phyloP scores from a whole-genome alignment of 2,113 vertebrate genomes.

The Azemiops feae region DNA sequence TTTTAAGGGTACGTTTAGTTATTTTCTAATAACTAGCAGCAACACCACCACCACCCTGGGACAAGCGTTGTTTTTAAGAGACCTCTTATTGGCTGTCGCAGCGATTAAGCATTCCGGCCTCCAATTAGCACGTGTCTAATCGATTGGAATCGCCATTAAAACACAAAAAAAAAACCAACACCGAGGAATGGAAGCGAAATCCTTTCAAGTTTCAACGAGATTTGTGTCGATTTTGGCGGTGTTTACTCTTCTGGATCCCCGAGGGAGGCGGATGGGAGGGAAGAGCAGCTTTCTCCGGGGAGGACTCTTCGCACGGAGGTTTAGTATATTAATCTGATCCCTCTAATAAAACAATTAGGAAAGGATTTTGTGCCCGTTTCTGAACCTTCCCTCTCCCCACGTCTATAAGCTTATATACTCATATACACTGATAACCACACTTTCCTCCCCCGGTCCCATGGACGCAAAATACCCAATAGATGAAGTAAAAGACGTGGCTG shows the following conservation, averaged over 20 bases:
- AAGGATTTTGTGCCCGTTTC: slow-evolving; percentile 12
- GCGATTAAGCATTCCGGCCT: slow-evolving; percentile 7
- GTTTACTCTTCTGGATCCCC: not conserved
- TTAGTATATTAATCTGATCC: slow-evolving; percentile 30
- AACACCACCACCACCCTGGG: not conserved
- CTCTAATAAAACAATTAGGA: slow-evolving; percentile 31
- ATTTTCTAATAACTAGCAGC: not conserved
- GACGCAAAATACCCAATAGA: not conserved
- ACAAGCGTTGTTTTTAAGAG: not conserved
- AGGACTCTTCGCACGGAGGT: slow-evolving; percentile 8
- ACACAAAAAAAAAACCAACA: not conserved
- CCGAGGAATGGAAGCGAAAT: not conserved
- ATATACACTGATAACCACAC: not conserved
- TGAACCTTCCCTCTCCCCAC: not conserved
- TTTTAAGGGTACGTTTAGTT: not conserved
- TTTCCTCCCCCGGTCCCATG: not conserved
- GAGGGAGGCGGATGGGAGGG: not conserved
- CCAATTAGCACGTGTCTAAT: slow-evolving; percentile 21
- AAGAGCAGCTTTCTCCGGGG: slow-evolving; percentile 6
- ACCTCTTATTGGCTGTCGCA: slow-evolving; percentile 5
- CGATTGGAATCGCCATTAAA: not conserved
- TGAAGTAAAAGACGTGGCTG: not conserved
- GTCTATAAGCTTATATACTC: not conserved
- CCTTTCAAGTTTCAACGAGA: slow-evolving; percentile 17
- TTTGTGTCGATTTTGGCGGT: slow-evolving; percentile 1